phyloP scores from a whole-genome alignment of 1,140 invertebrate species.

The Zaprionus capensis region DNA sequence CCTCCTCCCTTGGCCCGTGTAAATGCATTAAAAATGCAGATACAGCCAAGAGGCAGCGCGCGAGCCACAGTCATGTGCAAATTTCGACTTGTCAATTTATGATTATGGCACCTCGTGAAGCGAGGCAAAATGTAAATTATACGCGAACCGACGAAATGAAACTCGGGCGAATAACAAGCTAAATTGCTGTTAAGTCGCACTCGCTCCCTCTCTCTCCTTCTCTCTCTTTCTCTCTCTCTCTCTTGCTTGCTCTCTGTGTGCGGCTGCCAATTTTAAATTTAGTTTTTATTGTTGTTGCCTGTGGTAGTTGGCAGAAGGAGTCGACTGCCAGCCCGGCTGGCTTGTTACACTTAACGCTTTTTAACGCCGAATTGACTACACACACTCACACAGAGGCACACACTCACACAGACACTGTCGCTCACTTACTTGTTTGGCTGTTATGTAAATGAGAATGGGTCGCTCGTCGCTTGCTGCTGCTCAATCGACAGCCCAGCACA shows the following conservation, averaged over 20 bases:
- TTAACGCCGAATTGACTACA: constrained; percentile 74
- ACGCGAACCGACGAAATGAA: constrained; percentile 69
- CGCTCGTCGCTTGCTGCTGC: constrained; percentile 45
- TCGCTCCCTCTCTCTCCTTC: neutral
- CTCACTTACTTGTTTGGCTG: constrained; percentile 48
- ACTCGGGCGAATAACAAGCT: constrained; percentile 73
- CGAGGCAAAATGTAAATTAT: constrained; percentile 80
- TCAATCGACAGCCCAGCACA: constrained; percentile 55
- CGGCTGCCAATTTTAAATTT: constrained; percentile 67
- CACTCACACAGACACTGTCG: constrained; percentile 17
- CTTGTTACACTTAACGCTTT: constrained; percentile 75
- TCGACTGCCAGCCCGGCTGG: constrained; percentile 22
- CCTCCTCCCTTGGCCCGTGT: neutral
- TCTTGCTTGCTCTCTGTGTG: constrained; percentile 23
- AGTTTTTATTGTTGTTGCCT: constrained; percentile 61
- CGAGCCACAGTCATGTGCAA: constrained; percentile 66
- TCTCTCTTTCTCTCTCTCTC: neutral
- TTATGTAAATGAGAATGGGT: constrained; percentile 77
- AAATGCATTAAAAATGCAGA: constrained; percentile 79
- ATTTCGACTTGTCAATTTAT: constrained; percentile 83
- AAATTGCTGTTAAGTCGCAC: constrained; percentile 58
- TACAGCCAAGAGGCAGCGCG: constrained; percentile 41
- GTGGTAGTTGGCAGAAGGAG: constrained; percentile 46
- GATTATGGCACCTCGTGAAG: constrained; percentile 81
- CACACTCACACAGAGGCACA: constrained; percentile 28